A percentile compares a stretch with the other conserved stretches of the same genome.
These are phyloP conservation scores for Anastrepha ludens DNA, from an alignment of 1,140 invertebrate genomes.

Conservation along the genomic window DNA sequence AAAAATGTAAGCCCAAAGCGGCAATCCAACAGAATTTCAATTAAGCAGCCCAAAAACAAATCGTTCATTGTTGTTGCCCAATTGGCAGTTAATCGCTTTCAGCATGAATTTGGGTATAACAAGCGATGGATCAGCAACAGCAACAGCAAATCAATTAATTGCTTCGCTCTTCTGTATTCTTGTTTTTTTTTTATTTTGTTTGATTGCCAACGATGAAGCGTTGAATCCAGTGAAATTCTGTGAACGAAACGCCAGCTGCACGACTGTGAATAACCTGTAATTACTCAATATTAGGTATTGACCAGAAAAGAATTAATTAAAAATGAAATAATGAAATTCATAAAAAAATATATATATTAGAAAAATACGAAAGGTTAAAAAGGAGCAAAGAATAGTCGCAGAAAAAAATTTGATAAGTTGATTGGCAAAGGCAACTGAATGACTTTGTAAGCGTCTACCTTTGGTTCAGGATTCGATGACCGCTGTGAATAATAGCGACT, in stretches of 20 bases:
- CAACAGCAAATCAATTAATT: conserved; percentile 8
- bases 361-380: too few relatives aligned
- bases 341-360: neutral
- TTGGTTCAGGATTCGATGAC: too few relatives aligned
- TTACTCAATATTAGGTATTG: conserved; percentile 25
- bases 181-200: neutral
- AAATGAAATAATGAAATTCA: neutral
- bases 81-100: conserved; percentile 36
- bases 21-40: conserved; percentile 6
- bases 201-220: neutral
- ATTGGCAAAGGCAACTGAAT: too few relatives aligned
- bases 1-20: neutral
- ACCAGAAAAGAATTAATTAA: neutral
- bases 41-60: conserved; percentile 4
- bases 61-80: neutral
- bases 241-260: conserved; percentile 2
- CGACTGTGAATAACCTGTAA: neutral
- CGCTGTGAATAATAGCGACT: too few relatives aligned
- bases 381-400: too few relatives aligned
- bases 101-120: conserved; percentile 3
- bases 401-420: too few relatives aligned
- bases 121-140: conserved; percentile 14
- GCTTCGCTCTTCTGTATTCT: neutral
- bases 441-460: too few relatives aligned
- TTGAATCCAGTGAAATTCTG: neutral